Percentiles rank a stretch among this genome's conserved stretches.
These are phyloP conservation scores for Drosophila robusta DNA, from an alignment of 2,888 invertebrate genomes.

Conservation along the genomic window DNA sequence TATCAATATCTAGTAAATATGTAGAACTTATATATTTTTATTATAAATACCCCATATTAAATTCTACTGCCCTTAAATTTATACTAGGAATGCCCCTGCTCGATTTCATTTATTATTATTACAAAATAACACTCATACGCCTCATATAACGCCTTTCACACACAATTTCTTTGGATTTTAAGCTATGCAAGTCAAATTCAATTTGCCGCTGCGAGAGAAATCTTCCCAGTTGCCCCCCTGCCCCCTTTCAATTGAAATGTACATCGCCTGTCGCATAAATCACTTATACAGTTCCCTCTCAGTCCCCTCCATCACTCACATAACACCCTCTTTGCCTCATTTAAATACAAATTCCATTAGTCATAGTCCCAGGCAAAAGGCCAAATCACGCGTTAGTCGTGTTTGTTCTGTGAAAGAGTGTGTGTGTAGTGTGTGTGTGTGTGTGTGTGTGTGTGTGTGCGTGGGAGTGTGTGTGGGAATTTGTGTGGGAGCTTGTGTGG, in stretches of 20 bases:
- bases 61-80: constrained; percentile 15
- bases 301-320: not conserved
- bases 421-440: not conserved
- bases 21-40: not conserved
- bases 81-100: constrained; percentile 1
- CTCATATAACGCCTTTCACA: constrained; percentile 10
- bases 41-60: not conserved
- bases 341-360: constrained; percentile 73
- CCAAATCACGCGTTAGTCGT: constrained; percentile 35
- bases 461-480: not conserved
- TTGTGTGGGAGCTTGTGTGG: not conserved
- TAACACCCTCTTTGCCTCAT: constrained; percentile 28
- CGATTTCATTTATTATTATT: constrained; percentile 9
- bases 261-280: constrained; percentile 54
- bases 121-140: constrained; percentile 46
- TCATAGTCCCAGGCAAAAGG: constrained; percentile 42
- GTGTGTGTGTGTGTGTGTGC: too few species aligned
- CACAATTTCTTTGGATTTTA: constrained; percentile 9
- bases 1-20: not conserved
- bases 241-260: constrained; percentile 20
- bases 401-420: constrained; percentile 14
- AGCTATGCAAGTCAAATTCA: constrained; percentile 51
- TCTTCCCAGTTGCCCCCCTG: not conserved
- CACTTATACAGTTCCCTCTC: constrained; percentile 27
- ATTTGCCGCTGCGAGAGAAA: constrained; percentile 42